These are phyloP conservation scores for Oenanthe oenanthe DNA, from an alignment of 2,113 vertebrate species.

Conservation along the genomic window DNA sequence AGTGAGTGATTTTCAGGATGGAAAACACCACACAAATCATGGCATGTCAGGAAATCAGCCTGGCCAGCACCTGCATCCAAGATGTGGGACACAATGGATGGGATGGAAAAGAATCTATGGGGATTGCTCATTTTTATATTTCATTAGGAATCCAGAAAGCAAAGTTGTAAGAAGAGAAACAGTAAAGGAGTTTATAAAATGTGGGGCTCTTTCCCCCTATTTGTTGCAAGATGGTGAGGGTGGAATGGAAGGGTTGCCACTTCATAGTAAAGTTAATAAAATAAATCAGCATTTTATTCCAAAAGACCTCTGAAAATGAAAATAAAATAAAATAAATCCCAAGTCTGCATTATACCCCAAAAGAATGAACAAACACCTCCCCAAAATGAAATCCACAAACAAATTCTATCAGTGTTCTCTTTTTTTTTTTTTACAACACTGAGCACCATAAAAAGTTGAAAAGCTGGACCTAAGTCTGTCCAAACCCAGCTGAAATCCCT, in stretches of 20 bases:
- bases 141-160: background rate
- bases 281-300: background rate
- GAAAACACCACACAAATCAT: background rate
- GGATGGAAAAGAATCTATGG: background rate
- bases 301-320: background rate
- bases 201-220: background rate
- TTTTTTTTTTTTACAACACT: background rate
- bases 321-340: background rate
- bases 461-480: background rate
- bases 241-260: background rate
- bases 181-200: background rate
- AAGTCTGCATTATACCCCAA: background rate
- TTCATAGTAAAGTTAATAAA: background rate
- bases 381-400: background rate
- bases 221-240: background rate
- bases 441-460: background rate
- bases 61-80: slow-evolving; percentile 38
- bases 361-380: background rate
- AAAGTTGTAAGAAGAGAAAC: background rate
- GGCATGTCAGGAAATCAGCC: background rate
- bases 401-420: background rate
- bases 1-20: background rate
- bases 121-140: background rate
- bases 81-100: background rate
- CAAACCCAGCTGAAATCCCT: background rate